A percentile compares a stretch with the other conserved stretches of the same genome.
Evolutionary conservation across 2,888 invertebrate species (phyloP).

Genomic region (Homarus gammarus): DNA sequence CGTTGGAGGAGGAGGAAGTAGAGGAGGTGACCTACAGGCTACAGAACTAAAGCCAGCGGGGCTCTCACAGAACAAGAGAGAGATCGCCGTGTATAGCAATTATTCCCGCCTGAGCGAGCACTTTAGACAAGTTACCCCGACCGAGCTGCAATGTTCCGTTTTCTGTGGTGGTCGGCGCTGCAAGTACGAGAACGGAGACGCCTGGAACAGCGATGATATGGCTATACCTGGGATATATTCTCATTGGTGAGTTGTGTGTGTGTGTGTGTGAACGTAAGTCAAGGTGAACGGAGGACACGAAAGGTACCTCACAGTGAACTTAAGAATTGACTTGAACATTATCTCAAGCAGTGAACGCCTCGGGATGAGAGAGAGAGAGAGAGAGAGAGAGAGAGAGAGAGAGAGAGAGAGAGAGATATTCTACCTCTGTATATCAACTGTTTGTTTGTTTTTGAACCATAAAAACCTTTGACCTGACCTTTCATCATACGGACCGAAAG

Average conservation of each 20-base stretch:
- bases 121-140: constrained; percentile 81
- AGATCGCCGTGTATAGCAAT: constrained; percentile 59
- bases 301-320: no score
- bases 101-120: constrained; percentile 71
- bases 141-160: constrained; percentile 87
- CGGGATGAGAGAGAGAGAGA: no score
- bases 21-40: neutral
- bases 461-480: no score
- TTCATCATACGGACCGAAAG: no score
- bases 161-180: constrained; percentile 92
- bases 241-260: constrained; percentile 79
- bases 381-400: no score
- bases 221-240: constrained; percentile 91
- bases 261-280: constrained; percentile 7
- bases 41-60: constrained; percentile 62
- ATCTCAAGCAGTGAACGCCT: no score
- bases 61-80: constrained; percentile 21
- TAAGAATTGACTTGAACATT: no score
- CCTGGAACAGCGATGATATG: constrained; percentile 83
- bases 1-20: constrained; percentile 3
- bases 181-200: constrained; percentile 87
- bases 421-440: no score
- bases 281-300: neutral
- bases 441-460: no score
- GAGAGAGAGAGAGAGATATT: no score